phyloP scores from a whole-genome alignment of 2,888 invertebrate genomes.

The Sycophila texana region DNA sequence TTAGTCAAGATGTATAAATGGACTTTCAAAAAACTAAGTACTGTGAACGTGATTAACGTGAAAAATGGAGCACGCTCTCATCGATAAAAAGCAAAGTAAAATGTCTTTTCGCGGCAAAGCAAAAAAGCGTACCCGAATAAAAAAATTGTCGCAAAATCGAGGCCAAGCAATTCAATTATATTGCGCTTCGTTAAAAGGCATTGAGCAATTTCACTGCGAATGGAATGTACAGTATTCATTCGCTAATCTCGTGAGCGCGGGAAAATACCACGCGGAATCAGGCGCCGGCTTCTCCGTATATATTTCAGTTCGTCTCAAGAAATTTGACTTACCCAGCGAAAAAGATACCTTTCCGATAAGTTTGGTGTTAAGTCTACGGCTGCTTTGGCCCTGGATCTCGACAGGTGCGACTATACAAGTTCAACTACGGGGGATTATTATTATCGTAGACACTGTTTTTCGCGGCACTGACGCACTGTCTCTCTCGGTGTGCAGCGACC shows the following conservation, averaged over 20 bases:
- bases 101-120: neutral
- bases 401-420: neutral
- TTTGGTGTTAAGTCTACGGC: neutral
- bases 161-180: neutral
- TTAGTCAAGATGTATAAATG: neutral
- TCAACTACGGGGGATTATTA: neutral
- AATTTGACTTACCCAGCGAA: neutral
- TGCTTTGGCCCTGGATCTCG: neutral
- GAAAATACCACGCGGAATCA: neutral
- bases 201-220: neutral
- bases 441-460: neutral
- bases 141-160: neutral
- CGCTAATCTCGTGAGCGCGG: neutral
- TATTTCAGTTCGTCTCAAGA: neutral
- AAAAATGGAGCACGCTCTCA: too few species aligned
- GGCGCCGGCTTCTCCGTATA: neutral
- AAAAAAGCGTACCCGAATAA: neutral
- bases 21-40: neutral
- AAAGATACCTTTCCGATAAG: neutral
- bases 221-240: neutral
- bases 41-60: neutral
- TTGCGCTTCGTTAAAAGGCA: neutral
- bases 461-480: neutral
- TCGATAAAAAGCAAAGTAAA: neutral
- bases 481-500: neutral